These are phyloP conservation scores for Pseudorectes ferrugineus DNA, from an alignment of 2,113 vertebrate species.

Conservation along the genomic window DNA sequence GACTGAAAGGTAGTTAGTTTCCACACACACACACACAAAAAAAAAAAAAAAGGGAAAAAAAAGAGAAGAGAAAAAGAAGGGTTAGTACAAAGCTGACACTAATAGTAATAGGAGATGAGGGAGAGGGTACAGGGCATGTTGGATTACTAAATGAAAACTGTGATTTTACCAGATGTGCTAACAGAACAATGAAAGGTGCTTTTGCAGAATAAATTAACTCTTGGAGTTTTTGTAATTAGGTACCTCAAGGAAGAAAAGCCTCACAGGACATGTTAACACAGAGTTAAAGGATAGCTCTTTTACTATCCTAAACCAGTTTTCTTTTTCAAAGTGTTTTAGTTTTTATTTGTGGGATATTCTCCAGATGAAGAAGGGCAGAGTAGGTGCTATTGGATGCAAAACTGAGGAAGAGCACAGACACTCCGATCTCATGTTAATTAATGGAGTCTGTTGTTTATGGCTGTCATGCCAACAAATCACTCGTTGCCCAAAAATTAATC, in stretches of 20 bases:
- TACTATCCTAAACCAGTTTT: not conserved
- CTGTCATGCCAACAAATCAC: constrained; percentile 32
- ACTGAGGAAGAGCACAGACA: not conserved
- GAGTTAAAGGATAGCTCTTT: not conserved
- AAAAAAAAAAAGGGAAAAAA: not conserved
- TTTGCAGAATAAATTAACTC: constrained; percentile 30
- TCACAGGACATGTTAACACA: not conserved
- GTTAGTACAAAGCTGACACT: constrained; percentile 30
- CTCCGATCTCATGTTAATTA: not conserved
- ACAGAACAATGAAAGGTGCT: constrained; percentile 20
- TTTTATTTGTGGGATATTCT: not conserved
- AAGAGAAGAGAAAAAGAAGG: not conserved
- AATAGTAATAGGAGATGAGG: constrained; percentile 29
- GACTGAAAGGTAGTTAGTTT: constrained; percentile 53
- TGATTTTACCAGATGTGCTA: constrained; percentile 28
- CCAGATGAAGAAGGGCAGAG: not conserved
- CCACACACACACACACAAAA: not conserved
- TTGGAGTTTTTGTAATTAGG: not conserved
- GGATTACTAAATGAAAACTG: constrained; percentile 33
- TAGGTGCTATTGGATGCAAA: not conserved
- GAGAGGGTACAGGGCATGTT: not conserved
- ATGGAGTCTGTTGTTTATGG: constrained; percentile 35
- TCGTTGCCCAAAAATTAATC: constrained; percentile 50
- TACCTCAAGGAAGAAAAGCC: not conserved
- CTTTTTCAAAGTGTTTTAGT: not conserved